phyloP scores from a whole-genome alignment of 1,140 invertebrate species.

The Branchinecta lindahli region DNA sequence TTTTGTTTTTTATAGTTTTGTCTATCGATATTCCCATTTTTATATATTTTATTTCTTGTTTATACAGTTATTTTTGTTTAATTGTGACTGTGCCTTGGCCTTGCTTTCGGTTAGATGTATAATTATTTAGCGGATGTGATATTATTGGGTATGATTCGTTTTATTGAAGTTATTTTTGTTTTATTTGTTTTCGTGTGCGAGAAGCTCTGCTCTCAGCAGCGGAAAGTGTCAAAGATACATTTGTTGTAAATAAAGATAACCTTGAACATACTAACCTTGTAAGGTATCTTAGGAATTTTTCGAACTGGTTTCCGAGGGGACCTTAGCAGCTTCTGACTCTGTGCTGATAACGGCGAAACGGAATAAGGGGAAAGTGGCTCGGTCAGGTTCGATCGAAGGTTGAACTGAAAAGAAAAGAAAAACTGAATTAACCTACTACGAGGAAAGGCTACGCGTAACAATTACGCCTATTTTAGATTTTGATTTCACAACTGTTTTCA shows the following conservation, averaged over 20 bases:
- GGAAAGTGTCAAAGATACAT: too few relatives aligned
- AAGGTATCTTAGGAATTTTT: constrained; percentile 93
- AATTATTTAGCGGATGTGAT: too few relatives aligned
- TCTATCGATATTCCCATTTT: not conserved
- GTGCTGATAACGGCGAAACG: constrained; percentile 77
- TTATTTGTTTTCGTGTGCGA: constrained; percentile 6
- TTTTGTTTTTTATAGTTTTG: not conserved
- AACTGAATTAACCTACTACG: too few relatives aligned
- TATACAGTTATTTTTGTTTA: too few relatives aligned
- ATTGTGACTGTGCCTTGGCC: too few relatives aligned
- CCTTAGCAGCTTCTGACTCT: constrained; percentile 81
- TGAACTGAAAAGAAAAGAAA: not conserved
- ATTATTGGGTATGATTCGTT: not conserved
- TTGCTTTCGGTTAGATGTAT: too few relatives aligned
- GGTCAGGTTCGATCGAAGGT: not conserved
- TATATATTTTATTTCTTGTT: not conserved
- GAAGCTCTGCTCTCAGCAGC: too few relatives aligned
- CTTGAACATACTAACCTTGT: constrained; percentile 54
- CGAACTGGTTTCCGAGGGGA: constrained; percentile 87
- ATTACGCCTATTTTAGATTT: too few relatives aligned
- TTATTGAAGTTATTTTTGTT: not conserved
- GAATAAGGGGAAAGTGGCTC: constrained; percentile 64
- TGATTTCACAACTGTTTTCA: too few relatives aligned
- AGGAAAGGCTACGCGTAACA: too few relatives aligned
- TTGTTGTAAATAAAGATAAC: too few relatives aligned